Conservation (phyloP, 2,797 vertebrate genomes). For the Acanthurus leucopareius region DNA sequence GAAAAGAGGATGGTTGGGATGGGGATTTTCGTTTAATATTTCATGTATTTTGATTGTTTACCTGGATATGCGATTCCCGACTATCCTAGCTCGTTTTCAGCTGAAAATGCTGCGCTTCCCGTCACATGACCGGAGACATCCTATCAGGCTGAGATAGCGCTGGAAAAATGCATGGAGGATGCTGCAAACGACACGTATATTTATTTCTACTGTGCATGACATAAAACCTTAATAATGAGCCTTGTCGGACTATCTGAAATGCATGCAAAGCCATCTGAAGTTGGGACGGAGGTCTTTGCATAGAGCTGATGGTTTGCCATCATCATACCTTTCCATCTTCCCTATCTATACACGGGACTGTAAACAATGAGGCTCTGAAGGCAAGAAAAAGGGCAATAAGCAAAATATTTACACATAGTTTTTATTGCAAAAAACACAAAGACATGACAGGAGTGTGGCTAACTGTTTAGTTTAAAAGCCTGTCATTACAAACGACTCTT, state of each 20-base stretch:
- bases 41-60: constrained; percentile 85
- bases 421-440: constrained; percentile 82
- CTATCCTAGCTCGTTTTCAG: constrained; percentile 88
- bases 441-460: constrained; percentile 57
- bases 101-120: constrained; percentile 85
- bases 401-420: constrained; percentile 48
- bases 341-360: not conserved
- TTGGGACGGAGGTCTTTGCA: not conserved
- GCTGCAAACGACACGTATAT: constrained; percentile 69
- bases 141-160: constrained; percentile 58
- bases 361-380: not conserved
- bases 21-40: constrained; percentile 65
- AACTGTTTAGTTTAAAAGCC: constrained; percentile 52
- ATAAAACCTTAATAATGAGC: not conserved
- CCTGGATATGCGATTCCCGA: constrained; percentile 89
- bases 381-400: constrained; percentile 15
- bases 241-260: not conserved
- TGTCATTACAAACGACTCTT: constrained; percentile 37
- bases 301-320: not conserved
- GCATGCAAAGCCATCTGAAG: too few relatives aligned
- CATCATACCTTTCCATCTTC: not conserved
- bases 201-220: constrained; percentile 22
- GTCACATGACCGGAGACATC: constrained; percentile 81
- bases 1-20: constrained; percentile 34
- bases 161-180: constrained; percentile 66